Base-by-base conservation (phyloP, 1,140 invertebrate genomes). In the Apis florea region DNA sequence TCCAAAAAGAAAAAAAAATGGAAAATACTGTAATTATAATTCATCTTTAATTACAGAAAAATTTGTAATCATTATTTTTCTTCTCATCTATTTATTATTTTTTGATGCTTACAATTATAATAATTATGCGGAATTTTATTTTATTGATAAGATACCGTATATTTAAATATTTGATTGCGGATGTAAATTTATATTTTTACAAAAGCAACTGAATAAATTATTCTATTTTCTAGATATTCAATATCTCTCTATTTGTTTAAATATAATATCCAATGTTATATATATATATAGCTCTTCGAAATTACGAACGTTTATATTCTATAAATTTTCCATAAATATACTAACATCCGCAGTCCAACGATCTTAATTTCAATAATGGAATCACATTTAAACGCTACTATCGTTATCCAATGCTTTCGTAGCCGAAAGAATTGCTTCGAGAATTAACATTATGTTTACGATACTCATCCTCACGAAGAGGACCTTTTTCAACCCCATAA, bases 391-490 rank as follows among this genome's bases (percentile, higher is more conserved):
- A 31, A 51, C 56, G 13, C 13, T 21, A 19, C 31, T n/a, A n/a
- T 49, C 10, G 24, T 24, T 51, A 13, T 70, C 26, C 9, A 54
- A 24, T n/a, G 24, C 63, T 56, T 81, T 75, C 54, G 49, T 67
- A 63, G 79, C 54, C 0, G 19, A 13, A 40, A n/a, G 21, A n/a
- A 54, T 40, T 54, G 63, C 71, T 74, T 81, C 58, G 11, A 26
- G 21, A 21, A 47, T 81, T 67, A 74, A 24, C 53, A 54, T 75
- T 75, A 61, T 15, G 26, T 78, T 78, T 70, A 40, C 24, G 40
- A 31, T 61, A 51, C 26, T 70, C 47, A 70, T 49, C 53, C 58
- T 79, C 47, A 47, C 49, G 49, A 53, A 17, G 47, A 54, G 58
- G 17, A 40, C 31, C 31, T 54, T 19, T 4, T 51, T 63, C 56